A percentile compares a stretch with the other conserved stretches of the same genome.
Evolutionary conservation across 1,140 invertebrate species (phyloP).

Genomic region (Orius laevigatus): DNA sequence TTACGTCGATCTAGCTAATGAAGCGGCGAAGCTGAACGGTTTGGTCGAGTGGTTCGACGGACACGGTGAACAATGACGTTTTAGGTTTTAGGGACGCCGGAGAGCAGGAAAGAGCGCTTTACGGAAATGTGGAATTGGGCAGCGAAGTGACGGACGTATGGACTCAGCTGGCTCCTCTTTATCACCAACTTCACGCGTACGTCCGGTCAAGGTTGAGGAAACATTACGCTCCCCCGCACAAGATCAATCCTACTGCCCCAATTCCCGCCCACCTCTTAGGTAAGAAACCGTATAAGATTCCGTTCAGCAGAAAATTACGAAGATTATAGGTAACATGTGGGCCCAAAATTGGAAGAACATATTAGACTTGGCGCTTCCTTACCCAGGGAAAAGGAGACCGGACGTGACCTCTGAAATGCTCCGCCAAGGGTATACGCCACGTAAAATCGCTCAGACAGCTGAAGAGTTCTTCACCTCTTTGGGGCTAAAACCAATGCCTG

Average conservation of each 20-base stretch:
- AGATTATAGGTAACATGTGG: constrained; percentile 51
- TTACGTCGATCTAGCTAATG: constrained; percentile 62
- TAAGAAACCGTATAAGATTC: constrained; percentile 16
- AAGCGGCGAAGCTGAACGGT: constrained; percentile 60
- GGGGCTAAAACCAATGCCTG: constrained; percentile 56
- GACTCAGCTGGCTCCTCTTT: constrained; percentile 56
- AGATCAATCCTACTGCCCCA: constrained; percentile 48
- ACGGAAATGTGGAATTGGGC: constrained; percentile 51
- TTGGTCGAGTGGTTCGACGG: constrained; percentile 1
- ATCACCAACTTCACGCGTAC: constrained; percentile 73
- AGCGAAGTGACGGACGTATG: constrained; percentile 52
- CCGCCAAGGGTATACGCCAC: constrained; percentile 49
- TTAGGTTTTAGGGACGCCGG: constrained; percentile 59
- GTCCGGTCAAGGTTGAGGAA: constrained; percentile 53
- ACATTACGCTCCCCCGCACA: constrained; percentile 42
- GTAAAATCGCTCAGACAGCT: constrained; percentile 58
- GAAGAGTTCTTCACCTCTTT: constrained; percentile 69
- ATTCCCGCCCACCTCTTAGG: constrained; percentile 61
- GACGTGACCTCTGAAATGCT: constrained; percentile 63
- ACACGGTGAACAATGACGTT: constrained; percentile 2
- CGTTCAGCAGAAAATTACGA: no score
- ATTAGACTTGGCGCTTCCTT: constrained; percentile 60
- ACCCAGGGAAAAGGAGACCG: constrained; percentile 46
- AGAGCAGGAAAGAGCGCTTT: constrained; percentile 51
- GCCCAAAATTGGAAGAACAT: constrained; percentile 68